Evolutionary conservation across 2,888 invertebrate genomes (phyloP).

Genomic region (Icerya purchasi): DNA sequence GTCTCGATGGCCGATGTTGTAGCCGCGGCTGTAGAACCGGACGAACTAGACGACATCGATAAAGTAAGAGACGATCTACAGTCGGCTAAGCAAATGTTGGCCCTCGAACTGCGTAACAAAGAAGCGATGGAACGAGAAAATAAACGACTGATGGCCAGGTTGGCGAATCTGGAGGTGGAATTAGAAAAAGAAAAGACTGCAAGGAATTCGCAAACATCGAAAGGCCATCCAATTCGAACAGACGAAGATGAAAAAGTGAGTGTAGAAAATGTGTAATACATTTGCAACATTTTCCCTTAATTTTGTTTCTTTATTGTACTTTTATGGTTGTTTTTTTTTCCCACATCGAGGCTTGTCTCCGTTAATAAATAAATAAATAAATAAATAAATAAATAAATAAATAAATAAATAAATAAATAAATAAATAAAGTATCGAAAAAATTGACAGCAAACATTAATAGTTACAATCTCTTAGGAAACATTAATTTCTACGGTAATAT

Average conservation of each 20-base stretch:
- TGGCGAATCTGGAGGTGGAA: conserved; percentile 61
- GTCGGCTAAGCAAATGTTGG: conserved; percentile 75
- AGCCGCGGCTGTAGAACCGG: conserved; percentile 34
- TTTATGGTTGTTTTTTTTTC: too few relatives aligned
- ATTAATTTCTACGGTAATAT: too few relatives aligned
- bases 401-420: too few relatives aligned
- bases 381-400: too few relatives aligned
- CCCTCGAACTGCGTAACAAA: conserved; percentile 64
- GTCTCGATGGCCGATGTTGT: conserved; percentile 40
- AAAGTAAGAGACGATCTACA: conserved; percentile 69
- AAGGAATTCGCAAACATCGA: conserved; percentile 13
- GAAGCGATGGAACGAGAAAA: conserved; percentile 68
- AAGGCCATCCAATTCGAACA: conserved; percentile 16
- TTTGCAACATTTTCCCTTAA: background rate
- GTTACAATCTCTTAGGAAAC: too few relatives aligned
- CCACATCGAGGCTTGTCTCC: too few relatives aligned
- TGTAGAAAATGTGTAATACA: background rate
- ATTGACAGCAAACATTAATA: too few relatives aligned
- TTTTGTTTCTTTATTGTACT: too few relatives aligned
- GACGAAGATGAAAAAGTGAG: conserved; percentile 20
- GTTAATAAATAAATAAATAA: too few relatives aligned
- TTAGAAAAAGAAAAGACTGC: conserved; percentile 38
- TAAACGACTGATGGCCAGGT: conserved; percentile 54
- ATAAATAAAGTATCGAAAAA: too few relatives aligned
- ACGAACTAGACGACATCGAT: conserved; percentile 80